phyloP scores from a whole-genome alignment of 2,797 vertebrate species.

The Lacerta agilis region DNA sequence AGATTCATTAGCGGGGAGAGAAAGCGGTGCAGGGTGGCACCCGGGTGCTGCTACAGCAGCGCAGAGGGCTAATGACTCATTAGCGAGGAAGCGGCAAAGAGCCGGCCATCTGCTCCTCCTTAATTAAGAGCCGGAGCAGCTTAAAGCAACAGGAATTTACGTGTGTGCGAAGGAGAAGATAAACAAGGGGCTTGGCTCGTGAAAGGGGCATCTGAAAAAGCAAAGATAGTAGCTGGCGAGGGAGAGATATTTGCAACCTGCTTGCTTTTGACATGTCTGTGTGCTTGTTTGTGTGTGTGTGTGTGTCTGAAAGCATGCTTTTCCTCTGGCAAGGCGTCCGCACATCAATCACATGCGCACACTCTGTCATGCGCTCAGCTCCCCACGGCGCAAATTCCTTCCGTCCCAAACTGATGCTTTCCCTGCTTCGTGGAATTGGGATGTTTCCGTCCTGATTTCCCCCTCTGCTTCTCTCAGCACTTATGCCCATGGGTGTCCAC shows the following conservation, averaged over 20 bases:
- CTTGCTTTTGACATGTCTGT: background rate
- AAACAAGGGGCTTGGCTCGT: background rate
- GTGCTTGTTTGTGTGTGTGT: background rate
- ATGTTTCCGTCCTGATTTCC: too few relatives aligned
- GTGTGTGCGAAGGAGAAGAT: background rate
- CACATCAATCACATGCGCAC: too few relatives aligned
- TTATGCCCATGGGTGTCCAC: background rate
- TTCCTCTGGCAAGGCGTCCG: background rate
- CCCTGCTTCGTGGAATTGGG: background rate
- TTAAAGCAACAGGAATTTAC: background rate
- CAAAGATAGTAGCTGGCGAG: background rate
- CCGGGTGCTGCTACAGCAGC: background rate
- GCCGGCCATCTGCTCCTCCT: background rate
- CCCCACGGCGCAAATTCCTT: background rate
- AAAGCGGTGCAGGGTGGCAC: background rate
- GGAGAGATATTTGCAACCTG: background rate
- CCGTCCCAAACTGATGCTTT: background rate
- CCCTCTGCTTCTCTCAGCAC: background rate
- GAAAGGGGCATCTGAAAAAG: background rate
- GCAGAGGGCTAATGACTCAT: slow-evolving; percentile 17
- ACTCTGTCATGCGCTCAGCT: background rate
- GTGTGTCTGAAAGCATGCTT: background rate
- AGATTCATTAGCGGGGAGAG: background rate
- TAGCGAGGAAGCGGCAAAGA: slow-evolving; percentile 17
- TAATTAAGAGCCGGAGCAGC: background rate